Evolutionary conservation across 2,113 vertebrate genomes (phyloP).

Genomic region (Pleuronectes platessa): DNA sequence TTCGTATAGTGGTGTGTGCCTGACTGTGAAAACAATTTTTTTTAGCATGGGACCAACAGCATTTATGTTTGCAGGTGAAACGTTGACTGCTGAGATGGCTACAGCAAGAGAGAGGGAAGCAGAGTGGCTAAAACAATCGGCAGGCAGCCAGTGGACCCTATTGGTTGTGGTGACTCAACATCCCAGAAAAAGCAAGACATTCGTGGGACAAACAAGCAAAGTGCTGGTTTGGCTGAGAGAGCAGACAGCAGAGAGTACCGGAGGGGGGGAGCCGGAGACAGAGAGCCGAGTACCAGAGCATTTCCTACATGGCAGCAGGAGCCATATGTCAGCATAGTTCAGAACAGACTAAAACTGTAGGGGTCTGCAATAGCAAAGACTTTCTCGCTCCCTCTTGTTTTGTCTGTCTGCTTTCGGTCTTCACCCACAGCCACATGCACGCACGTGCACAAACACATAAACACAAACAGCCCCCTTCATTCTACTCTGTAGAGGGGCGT

Average conservation of each 20-base stretch:
- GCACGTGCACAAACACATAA: conserved; percentile 12
- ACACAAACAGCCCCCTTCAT: conserved; percentile 8
- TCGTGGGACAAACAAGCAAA: conserved; percentile 60
- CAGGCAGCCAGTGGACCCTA: conserved; percentile 46
- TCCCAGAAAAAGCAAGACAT: conserved; percentile 57
- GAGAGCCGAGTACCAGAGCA: conserved; percentile 16
- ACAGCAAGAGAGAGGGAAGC: conserved; percentile 9
- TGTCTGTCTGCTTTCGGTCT: conserved; percentile 17
- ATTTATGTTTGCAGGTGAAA: conserved; percentile 41
- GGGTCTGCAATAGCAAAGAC: conserved; percentile 24
- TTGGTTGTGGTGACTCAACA: conserved; percentile 55
- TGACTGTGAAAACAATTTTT: background rate
- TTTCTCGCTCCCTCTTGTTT: conserved; percentile 20
- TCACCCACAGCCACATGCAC: background rate
- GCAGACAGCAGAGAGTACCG: conserved; percentile 46
- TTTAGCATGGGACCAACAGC: conserved; percentile 2
- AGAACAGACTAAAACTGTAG: conserved; percentile 35
- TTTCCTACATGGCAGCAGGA: conserved; percentile 45
- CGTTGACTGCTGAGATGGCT: background rate
- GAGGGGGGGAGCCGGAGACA: conserved; percentile 23
- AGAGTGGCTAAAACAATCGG: conserved; percentile 41
- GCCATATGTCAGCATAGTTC: conserved; percentile 60
- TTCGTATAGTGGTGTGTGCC: conserved; percentile 2
- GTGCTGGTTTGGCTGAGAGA: conserved; percentile 49
- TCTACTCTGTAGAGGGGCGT: conserved; percentile 39